Base-by-base conservation (phyloP, 2,113 vertebrate species). In the Xiphias gladius region DNA sequence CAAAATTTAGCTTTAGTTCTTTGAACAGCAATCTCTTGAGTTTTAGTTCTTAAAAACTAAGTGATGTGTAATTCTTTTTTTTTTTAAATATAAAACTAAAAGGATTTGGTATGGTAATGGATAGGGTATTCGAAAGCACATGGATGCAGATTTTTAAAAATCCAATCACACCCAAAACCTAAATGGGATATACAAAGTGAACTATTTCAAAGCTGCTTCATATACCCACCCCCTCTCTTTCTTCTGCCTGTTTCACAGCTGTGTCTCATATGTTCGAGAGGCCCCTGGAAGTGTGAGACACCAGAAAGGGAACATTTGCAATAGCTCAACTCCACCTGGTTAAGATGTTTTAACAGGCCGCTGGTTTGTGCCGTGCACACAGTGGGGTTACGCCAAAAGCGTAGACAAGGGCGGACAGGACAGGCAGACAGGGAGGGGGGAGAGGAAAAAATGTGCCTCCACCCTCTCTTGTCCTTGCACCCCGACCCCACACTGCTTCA, bases 291-390 rank as follows among this genome's bases (percentile, higher is more conserved):
- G 90, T 94, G 88, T 93, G 90, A 93, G 89, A 93, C 90, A 92
- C 78, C 79, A 91, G 87, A 93, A 90, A 89, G 91, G 87, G 90
- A 94, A 93, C 90, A 91, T 95, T 94, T 91, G 93, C 91, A 92
- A 92, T 86, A 86, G 83, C 90, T 94, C 91, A 88, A 87, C 91
- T 91, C 90, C 94, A 95, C 94, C 94, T 95, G 95, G 90, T 82
- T 78, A 57, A 63, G 76, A 90, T 92, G 90, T 92, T 94, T 93
- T 92, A 93, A 94, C 89, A 93, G 92, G 86, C 91, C 81, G 80
- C 85, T 54, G 85, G 83, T 88, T 82, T 92, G 85, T 83, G 69
- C 69, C 79, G 75, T 19, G 80, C 85, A 76, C 85, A 78, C 86
- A 89, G 87, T 72, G 83, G 86, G 88, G 89, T 86, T 85, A 73